Evolutionary conservation across 1,140 invertebrate species (phyloP), one percentile per base, ranked within the genome.

Genomic region (Drosophila ironensis): DNA sequence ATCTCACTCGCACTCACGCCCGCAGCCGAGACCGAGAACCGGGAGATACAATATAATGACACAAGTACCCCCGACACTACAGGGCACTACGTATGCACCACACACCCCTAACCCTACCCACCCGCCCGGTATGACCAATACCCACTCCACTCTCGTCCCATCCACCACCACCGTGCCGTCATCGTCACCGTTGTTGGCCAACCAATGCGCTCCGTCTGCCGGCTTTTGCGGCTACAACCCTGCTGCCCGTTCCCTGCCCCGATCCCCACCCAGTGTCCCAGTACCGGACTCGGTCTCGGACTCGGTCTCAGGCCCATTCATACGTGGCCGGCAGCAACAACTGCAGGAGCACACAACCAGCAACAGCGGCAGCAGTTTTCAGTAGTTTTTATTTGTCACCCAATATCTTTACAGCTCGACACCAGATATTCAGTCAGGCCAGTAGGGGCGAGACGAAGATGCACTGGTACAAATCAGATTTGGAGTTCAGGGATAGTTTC

Each of bases 351-450:
- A 66, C 51, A 8, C 6, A 40, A 40, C 14, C 46, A 47, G 40
- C 68, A 57, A 37, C 72, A 77, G 68, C 72, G 57, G 66, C 72
- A 81, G 80, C 78, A 84, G 78, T 84, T 82, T 87, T 80, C 84
- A 76, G 86, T 88, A 88, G 86, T 88, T 77, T 88, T 88, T 88
- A 88, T 77, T 88, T 88, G 86, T 88, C 86, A 88, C 86, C 80
- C 87, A 88, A 88, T 88, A 88, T 87, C 80, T 76, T 72, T 70
- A 78, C 75, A 86, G 75, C 73, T 78, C 68, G 78, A 88, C 75
- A 88, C 72, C 81, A 87, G 81, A 87, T 82, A 87, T 37, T 12
- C 16, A 8, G 5, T 48, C 57, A 48, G 28, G 14, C 30, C 20
- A 22, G 22, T 30, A 41, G 41, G 19, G 20, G 11, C 16, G 25